Evolutionary conservation across 30 jellyfish, hydroid and myxozoan species (phyloP), one percentile per base, ranked within the genome.

Genomic region (Turritopsis rubra): DNA sequence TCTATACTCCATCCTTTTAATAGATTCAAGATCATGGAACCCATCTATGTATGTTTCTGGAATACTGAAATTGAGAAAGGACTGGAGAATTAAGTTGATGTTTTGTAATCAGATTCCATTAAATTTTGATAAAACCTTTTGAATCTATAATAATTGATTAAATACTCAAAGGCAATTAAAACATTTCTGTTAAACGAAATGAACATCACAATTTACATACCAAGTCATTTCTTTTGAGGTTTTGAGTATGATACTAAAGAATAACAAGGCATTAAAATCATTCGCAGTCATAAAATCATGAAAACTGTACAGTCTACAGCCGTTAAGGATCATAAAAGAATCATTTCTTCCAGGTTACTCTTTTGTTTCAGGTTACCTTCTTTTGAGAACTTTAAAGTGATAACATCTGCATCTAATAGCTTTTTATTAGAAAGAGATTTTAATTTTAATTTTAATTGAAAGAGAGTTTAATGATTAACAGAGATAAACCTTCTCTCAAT

Each of bases 1-100:
- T 26, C 92, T 74, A 75, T 90, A 90, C 79, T 90, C 95, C 97
- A 90, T 90, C 74, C 83, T 81, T 71, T 78, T 72, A 7, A 81
- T 84, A 41, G n/a, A 21, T 28, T 79, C 80, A 24, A 52, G 78
- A 72, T 83, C 88, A 80, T 86, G 97, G 79, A 52, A 90, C 17
- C 92, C 97, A 22, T 85, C 91, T 1, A 90, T 24, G 66, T 29
- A 90, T n/a, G 97, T 90, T 22, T 23, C 25, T 19, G 87, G 87
- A 74, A 68, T n/a, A 1, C 77, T 68, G 30, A 23, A 68, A 68
- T 16, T 9, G 19, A 7, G 0, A 68, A 19, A 68, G 77, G 9
- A 68, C 9, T 27, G 19, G 13, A 41, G 60, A 41, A 41, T 3
- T 13, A 41, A 41, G n/a, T n/a, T n/a, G n/a, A n/a, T n/a, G n/a